These are phyloP conservation scores for Macrobrachium nipponense DNA, from an alignment of 1,140 invertebrate genomes.

Conservation along the genomic window DNA sequence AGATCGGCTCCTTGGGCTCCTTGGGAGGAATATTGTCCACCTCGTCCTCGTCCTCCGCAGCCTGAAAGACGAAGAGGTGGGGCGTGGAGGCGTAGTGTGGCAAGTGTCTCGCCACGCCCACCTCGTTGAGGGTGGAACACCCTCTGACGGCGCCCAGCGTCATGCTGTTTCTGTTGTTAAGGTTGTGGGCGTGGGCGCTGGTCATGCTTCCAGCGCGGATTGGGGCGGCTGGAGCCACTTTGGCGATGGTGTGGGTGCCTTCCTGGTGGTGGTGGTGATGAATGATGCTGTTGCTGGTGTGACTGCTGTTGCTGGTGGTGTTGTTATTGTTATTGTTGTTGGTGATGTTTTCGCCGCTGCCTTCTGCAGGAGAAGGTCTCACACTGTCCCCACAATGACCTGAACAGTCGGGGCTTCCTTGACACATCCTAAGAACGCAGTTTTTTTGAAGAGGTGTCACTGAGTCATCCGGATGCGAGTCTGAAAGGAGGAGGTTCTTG, in stretches of 20 bases:
- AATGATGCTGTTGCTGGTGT: conserved; percentile 1
- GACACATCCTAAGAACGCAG: conserved; percentile 35
- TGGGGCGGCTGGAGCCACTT: no score
- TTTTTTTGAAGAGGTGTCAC: not conserved
- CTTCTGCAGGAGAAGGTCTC: not conserved
- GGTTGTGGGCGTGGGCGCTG: no score
- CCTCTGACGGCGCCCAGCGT: conserved; percentile 53
- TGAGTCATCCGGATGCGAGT: not conserved
- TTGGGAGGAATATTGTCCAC: conserved; percentile 38
- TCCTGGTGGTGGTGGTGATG: not conserved
- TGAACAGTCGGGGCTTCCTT: conserved; percentile 36
- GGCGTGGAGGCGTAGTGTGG: conserved; percentile 64
- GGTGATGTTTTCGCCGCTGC: not conserved
- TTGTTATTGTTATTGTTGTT: conserved; percentile 18
- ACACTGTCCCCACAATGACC: conserved; percentile 9
- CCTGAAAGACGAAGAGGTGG: conserved; percentile 65
- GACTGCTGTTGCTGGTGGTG: not conserved
- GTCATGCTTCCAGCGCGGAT: no score
- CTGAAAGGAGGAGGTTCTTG: not conserved
- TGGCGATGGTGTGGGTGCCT: no score
- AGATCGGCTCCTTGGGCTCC: conserved; percentile 63
- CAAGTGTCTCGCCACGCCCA: conserved; percentile 51
- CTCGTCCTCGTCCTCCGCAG: conserved; percentile 64
- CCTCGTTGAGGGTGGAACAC: conserved; percentile 50
- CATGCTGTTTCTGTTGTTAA: conserved; percentile 42